phyloP scores from a whole-genome alignment of 2,888 invertebrate species.

The Sphinx pinastri region DNA sequence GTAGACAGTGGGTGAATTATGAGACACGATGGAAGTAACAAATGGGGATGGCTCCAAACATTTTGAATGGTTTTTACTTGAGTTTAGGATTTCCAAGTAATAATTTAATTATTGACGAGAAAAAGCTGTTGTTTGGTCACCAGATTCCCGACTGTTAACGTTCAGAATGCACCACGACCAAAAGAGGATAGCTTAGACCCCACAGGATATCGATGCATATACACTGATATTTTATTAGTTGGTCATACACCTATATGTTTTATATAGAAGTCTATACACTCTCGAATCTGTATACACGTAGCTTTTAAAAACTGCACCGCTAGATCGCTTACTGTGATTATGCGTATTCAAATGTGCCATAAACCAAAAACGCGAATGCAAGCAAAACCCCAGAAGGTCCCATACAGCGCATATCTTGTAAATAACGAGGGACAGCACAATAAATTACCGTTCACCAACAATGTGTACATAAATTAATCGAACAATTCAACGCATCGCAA shows the following conservation, averaged over 20 bases:
- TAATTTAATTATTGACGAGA: too few species aligned
- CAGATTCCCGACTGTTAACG: too few species aligned
- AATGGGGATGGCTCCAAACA: not conserved
- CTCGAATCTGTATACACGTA: not conserved
- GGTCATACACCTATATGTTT: too few species aligned
- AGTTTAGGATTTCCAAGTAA: too few species aligned
- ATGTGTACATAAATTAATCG: slow-evolving; percentile 26
- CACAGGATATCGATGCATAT: too few species aligned
- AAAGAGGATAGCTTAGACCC: too few species aligned
- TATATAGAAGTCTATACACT: too few species aligned
- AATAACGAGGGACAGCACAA: slow-evolving; percentile 21
- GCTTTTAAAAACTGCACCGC: not conserved
- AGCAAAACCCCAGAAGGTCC: slow-evolving; percentile 9
- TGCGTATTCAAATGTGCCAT: slow-evolving; percentile 3
- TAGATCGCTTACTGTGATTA: not conserved
- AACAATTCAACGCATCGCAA: slow-evolving; percentile 23
- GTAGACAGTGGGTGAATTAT: too few species aligned
- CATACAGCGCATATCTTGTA: slow-evolving; percentile 11
- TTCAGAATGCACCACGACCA: too few species aligned
- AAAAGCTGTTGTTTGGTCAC: too few species aligned
- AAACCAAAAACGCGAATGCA: slow-evolving; percentile 14
- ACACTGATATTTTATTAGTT: too few species aligned
- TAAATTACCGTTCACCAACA: slow-evolving; percentile 19
- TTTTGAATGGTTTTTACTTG: too few species aligned
- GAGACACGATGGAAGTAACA: not conserved